These are phyloP conservation scores for Poeciliopsis occidentalis DNA, from an alignment of 2,113 vertebrate species.

Conservation along the genomic window DNA sequence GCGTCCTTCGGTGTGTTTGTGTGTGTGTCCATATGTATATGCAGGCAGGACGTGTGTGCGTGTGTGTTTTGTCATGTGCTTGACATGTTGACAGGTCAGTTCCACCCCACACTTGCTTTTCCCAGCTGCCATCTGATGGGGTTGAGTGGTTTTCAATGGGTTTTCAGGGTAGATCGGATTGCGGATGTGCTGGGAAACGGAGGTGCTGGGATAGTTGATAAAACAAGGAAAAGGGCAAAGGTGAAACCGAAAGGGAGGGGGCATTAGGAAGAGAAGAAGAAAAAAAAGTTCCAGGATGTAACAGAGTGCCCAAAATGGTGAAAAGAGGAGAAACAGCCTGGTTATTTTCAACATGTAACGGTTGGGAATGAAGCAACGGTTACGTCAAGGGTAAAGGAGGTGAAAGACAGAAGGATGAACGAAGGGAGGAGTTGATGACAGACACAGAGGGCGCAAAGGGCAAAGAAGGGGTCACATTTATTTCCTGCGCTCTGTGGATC, in stretches of 20 bases:
- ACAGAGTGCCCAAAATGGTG: neutral
- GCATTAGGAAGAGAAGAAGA: neutral
- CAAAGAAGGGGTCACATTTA: conserved; percentile 67
- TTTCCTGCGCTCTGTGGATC: conserved; percentile 65
- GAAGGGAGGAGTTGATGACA: conserved; percentile 44
- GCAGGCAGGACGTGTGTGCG: conserved; percentile 9
- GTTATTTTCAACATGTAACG: conserved; percentile 21
- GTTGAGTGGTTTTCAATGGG: conserved; percentile 75
- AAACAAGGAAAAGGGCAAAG: conserved; percentile 44
- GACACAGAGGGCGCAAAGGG: conserved; percentile 51
- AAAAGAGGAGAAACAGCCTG: neutral
- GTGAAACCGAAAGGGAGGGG: neutral
- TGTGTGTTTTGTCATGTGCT: conserved; percentile 47
- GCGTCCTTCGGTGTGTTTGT: neutral
- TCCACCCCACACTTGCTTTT: conserved; percentile 66
- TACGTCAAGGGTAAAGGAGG: conserved; percentile 26
- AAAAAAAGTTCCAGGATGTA: neutral
- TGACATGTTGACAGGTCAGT: conserved; percentile 78
- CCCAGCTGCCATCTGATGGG: conserved; percentile 76
- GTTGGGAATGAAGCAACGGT: conserved; percentile 10
- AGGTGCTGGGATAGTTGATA: conserved; percentile 30
- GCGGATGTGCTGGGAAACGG: conserved; percentile 60
- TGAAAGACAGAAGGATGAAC: conserved; percentile 49
- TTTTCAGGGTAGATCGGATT: conserved; percentile 43
- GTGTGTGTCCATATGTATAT: conserved; percentile 21